Percentiles rank a stretch among this genome's conserved stretches.
Evolutionary conservation across 2,888 invertebrate genomes (phyloP).

Genomic region (Vanessa cardui): DNA sequence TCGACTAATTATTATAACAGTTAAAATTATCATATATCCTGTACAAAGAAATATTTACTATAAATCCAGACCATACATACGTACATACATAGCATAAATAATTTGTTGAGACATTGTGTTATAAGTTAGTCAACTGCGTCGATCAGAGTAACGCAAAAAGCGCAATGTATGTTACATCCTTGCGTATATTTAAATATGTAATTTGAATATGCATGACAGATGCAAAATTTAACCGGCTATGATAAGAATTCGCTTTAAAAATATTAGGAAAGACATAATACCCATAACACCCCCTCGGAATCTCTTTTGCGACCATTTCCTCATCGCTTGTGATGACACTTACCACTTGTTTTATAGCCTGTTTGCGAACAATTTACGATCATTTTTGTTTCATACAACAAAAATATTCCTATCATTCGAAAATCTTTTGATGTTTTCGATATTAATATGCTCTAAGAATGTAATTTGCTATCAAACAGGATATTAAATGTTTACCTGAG

Average conservation of each 20-base stretch:
- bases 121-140: too few species aligned
- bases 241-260: neutral
- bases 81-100: too few species aligned
- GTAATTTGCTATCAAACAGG: neutral
- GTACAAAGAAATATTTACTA: too few species aligned
- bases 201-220: too few species aligned
- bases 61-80: too few species aligned
- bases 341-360: slow-evolving; percentile 36
- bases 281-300: slow-evolving; percentile 33
- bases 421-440: neutral
- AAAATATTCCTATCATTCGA: slow-evolving; percentile 2
- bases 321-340: slow-evolving; percentile 33
- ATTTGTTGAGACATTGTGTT: too few species aligned
- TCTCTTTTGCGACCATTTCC: slow-evolving; percentile 37
- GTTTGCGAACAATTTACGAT: slow-evolving; percentile 35
- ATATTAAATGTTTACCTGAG: slow-evolving; percentile 1
- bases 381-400: slow-evolving; percentile 24
- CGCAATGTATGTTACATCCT: too few species aligned
- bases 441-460: neutral
- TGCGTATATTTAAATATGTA: too few species aligned
- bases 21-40: too few species aligned
- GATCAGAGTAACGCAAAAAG: too few species aligned
- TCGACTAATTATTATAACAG: too few species aligned
- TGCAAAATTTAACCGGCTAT: neutral
- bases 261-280: slow-evolving; percentile 34